Evolutionary conservation across 1,140 invertebrate species (phyloP).

Genomic region (Ostrea denselamellosa): DNA sequence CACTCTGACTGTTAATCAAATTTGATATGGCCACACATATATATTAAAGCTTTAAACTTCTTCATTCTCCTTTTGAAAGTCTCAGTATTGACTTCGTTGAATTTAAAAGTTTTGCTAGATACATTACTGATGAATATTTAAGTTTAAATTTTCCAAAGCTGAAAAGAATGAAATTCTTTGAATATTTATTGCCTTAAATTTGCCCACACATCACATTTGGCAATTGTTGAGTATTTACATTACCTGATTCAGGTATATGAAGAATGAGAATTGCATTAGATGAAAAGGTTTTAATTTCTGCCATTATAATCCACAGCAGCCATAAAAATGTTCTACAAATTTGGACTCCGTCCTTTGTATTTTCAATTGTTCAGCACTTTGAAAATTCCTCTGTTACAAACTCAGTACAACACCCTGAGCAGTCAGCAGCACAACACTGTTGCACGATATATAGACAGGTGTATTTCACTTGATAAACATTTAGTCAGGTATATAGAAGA

Average conservation of each 20-base stretch:
- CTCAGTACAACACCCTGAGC: neutral
- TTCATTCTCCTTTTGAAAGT: neutral
- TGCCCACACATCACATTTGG: neutral
- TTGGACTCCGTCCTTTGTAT: neutral
- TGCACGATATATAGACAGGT: constrained; percentile 1
- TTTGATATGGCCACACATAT: neutral
- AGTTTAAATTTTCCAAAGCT: neutral
- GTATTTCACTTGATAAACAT: constrained; percentile 8
- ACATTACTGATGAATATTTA: neutral
- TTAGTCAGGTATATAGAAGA: neutral
- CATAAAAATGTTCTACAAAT: neutral
- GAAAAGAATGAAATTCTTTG: constrained; percentile 1
- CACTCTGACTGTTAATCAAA: neutral
- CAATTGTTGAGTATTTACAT: neutral
- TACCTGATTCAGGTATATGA: constrained; percentile 27
- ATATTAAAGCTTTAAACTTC: neutral
- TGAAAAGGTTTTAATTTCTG: constrained; percentile 15
- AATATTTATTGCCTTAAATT: neutral
- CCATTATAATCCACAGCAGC: neutral
- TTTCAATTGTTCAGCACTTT: neutral
- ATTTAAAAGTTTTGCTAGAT: constrained; percentile 18
- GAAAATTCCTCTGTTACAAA: neutral
- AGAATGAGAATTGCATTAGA: constrained; percentile 15
- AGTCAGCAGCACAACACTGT: neutral
- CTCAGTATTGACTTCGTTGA: neutral